Evolutionary conservation across 2,113 vertebrate species (phyloP).

Genomic region (Osmerus mordax): DNA sequence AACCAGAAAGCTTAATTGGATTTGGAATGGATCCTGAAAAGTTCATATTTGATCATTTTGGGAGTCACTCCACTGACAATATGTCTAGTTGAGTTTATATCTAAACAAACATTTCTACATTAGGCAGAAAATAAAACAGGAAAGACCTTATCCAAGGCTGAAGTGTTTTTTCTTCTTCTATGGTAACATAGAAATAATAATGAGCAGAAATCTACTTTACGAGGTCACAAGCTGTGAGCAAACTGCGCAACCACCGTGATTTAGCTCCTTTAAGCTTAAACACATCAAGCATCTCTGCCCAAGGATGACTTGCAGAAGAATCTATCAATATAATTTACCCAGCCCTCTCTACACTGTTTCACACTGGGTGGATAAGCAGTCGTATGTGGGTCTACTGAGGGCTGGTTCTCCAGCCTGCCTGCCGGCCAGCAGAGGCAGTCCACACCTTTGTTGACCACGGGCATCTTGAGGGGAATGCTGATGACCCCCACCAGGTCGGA

Average conservation of each 20-base stretch:
- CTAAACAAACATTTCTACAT: conserved; percentile 1
- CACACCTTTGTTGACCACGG: conserved; percentile 90
- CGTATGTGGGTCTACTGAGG: no score
- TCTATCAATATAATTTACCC: no score
- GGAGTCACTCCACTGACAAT: neutral
- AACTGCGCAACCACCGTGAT: neutral
- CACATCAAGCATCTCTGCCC: no score
- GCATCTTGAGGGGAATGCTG: conserved; percentile 91
- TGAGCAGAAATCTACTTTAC: neutral
- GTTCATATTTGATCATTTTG: no score
- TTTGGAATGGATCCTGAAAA: neutral
- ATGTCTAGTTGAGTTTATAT: neutral
- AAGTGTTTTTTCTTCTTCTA: neutral
- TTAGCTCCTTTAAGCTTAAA: neutral
- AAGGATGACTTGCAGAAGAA: no score
- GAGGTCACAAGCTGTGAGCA: neutral
- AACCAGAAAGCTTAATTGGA: neutral
- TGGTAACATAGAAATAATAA: neutral
- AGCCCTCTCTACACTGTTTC: no score
- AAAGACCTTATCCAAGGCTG: neutral
- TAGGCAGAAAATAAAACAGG: neutral
- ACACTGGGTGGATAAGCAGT: no score
- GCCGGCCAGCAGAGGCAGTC: no score
- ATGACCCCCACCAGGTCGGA: conserved; percentile 93
- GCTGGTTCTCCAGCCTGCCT: no score